These are phyloP conservation scores for Nomada hirtipes DNA, from an alignment of 2,888 invertebrate species.

Conservation along the genomic window DNA sequence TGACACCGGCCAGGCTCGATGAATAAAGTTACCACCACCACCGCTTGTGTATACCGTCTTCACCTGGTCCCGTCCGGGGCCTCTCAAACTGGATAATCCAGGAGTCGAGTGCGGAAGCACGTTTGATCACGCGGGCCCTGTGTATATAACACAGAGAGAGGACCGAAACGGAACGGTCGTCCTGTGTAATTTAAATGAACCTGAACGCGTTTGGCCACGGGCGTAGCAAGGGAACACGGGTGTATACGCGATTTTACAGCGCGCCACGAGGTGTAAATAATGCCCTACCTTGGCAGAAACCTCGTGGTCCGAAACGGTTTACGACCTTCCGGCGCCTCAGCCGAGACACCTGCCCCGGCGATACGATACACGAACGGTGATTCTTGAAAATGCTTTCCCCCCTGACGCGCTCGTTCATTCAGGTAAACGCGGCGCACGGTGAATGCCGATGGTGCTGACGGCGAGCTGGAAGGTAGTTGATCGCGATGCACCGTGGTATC, in stretches of 20 bases:
- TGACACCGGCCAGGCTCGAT: slow-evolving; percentile 23
- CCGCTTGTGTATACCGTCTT: slow-evolving; percentile 26
- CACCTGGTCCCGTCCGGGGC: slow-evolving; percentile 39
- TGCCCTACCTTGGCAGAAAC: slow-evolving; percentile 20
- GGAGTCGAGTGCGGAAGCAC: slow-evolving; percentile 68
- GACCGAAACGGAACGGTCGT: background rate
- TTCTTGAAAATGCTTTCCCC: slow-evolving; percentile 38
- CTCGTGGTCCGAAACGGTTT: slow-evolving; percentile 60
- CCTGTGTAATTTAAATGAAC: slow-evolving; percentile 43
- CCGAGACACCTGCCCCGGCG: slow-evolving; percentile 54
- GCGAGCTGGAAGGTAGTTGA: background rate
- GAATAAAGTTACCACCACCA: slow-evolving; percentile 61
- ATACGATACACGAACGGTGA: background rate
- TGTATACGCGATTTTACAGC: slow-evolving; percentile 25
- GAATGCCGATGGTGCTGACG: background rate
- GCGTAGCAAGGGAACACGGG: background rate
- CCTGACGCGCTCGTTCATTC: slow-evolving; percentile 35
- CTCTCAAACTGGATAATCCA: slow-evolving; percentile 65
- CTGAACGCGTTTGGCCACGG: background rate
- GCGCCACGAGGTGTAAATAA: slow-evolving; percentile 48
- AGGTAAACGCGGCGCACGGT: slow-evolving; percentile 24
- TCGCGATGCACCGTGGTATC: background rate
- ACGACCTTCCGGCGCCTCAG: slow-evolving; percentile 65
- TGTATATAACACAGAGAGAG: background rate
- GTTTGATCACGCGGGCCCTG: slow-evolving; percentile 46